Evolutionary conservation across 2,888 invertebrate genomes (phyloP).

Genomic region (Pandemis cinnamomeana): DNA sequence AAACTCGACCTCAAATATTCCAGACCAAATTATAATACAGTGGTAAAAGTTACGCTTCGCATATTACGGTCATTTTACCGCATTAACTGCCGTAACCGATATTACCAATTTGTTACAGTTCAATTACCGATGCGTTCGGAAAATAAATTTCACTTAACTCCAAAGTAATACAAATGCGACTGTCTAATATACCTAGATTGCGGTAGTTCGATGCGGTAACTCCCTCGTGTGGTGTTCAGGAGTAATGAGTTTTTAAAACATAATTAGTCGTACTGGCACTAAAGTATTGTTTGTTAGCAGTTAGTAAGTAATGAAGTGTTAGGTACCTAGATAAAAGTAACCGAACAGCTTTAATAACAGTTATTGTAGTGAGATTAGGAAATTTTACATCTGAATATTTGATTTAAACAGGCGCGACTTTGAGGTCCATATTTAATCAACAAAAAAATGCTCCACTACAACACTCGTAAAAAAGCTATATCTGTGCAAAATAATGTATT

Average conservation of each 20-base stretch:
- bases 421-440: too few species aligned
- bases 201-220: slow-evolving; percentile 16
- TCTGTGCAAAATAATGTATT: too few species aligned
- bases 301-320: too few species aligned
- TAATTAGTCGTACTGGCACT: background rate
- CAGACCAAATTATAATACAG: background rate
- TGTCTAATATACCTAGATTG: slow-evolving; percentile 15
- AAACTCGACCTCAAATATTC: background rate
- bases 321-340: too few species aligned
- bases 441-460: too few species aligned
- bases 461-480: too few species aligned
- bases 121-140: slow-evolving; percentile 22
- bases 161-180: slow-evolving; percentile 35
- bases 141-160: slow-evolving; percentile 33
- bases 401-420: too few species aligned
- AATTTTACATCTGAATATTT: too few species aligned
- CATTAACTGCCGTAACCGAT: slow-evolving; percentile 55
- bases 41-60: slow-evolving; percentile 1
- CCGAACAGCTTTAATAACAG: too few species aligned
- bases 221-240: slow-evolving; percentile 32
- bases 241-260: slow-evolving; percentile 13
- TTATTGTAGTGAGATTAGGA: too few species aligned
- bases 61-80: slow-evolving; percentile 30
- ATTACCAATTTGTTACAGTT: slow-evolving; percentile 54
- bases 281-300: background rate